A percentile compares a stretch with the other conserved stretches of the same genome.
phyloP scores from a whole-genome alignment of 1,140 invertebrate species.

The Diprion similis region DNA sequence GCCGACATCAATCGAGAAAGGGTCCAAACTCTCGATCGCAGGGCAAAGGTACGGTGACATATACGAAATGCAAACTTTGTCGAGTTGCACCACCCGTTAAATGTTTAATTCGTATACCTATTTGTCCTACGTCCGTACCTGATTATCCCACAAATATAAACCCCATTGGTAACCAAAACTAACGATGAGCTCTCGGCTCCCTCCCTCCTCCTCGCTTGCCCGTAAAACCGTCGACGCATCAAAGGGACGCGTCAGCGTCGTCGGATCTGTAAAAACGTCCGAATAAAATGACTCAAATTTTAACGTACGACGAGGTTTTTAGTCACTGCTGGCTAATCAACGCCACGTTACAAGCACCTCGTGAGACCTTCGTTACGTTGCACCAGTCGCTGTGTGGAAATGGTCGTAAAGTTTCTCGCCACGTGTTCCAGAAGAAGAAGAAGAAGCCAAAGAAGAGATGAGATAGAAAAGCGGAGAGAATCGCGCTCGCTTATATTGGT shows the following conservation, averaged over 20 bases:
- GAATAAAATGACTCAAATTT: neutral
- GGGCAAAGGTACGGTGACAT: too few relatives aligned
- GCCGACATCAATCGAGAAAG: conserved; percentile 1
- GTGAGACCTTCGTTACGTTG: neutral
- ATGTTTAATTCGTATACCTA: neutral
- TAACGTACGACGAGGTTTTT: neutral
- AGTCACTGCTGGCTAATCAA: neutral
- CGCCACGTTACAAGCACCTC: neutral
- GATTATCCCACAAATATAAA: too few relatives aligned
- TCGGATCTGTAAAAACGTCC: neutral
- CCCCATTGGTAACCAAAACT: too few relatives aligned
- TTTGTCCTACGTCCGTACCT: neutral
- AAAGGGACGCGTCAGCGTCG: neutral
- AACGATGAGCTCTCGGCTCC: neutral
- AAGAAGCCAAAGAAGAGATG: neutral
- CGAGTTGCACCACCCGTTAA: neutral
- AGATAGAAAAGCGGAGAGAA: too few relatives aligned
- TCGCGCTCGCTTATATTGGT: too few relatives aligned
- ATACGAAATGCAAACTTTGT: neutral
- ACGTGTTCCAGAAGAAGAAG: neutral
- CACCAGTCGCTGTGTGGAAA: neutral
- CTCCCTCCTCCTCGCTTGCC: neutral
- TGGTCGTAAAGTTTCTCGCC: neutral
- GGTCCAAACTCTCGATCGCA: neutral
- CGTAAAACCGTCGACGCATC: neutral